Conservation (phyloP, 2,888 invertebrate species). For the Acanthosepion pharaonis region DNA sequence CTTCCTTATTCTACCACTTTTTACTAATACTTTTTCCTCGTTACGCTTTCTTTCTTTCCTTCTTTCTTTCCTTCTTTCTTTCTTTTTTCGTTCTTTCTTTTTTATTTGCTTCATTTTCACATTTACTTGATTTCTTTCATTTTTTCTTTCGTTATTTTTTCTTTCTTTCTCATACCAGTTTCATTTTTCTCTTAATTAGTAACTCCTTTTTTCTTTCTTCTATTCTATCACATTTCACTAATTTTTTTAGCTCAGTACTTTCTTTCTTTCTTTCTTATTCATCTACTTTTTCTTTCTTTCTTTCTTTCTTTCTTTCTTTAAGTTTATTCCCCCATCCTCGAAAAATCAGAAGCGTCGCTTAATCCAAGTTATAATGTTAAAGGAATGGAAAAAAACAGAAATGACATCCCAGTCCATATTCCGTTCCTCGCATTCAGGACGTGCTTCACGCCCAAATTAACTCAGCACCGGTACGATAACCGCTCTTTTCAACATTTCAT, state of each 20-base stretch:
- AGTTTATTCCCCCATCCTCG: neutral
- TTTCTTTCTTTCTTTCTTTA: neutral
- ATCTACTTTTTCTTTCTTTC: neutral
- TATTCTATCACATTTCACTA: no score
- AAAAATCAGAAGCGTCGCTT: neutral
- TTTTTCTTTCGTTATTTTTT: neutral
- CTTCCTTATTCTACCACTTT: neutral
- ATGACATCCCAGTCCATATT: neutral
- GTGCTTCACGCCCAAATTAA: neutral
- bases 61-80: neutral
- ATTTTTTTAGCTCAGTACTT: no score
- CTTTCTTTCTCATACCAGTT: no score
- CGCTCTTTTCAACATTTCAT: no score
- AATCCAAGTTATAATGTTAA: neutral
- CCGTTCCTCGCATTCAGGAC: neutral
- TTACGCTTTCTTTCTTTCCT: neutral
- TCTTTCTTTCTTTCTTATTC: neutral
- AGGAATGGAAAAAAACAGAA: neutral
- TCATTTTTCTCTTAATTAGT: no score
- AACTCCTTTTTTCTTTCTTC: no score
- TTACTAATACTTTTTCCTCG: no score
- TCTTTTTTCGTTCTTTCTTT: neutral
- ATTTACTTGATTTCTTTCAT: neutral
- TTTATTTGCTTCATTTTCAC: neutral
- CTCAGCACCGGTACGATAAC: neutral